Base-by-base conservation (phyloP, 1,140 invertebrate genomes). In the Temnothorax longispinosus region DNA sequence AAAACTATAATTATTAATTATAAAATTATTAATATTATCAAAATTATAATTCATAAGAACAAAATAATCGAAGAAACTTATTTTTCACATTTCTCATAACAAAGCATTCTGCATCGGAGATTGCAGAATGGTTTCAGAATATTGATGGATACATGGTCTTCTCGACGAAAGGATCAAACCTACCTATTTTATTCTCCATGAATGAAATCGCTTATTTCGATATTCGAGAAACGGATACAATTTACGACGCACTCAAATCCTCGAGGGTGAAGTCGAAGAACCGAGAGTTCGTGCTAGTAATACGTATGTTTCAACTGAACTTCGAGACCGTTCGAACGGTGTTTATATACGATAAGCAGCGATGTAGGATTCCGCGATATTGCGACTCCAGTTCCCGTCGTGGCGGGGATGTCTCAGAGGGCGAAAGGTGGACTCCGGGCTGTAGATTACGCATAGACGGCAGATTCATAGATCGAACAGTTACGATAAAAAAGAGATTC, bases 301-400 rank as follows among this genome's bases (percentile, higher is more conserved):
- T 74, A 38, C 50, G 78, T 60, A 11, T 7, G 41, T 50, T 50
- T 18, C 6, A 27, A 91, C 90, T 91, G 87, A 91, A 60, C 64
- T 52, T 80, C 21, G 62, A 65, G 11, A 27, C 65, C 32, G 11
- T 52, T 18, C 35, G 35, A 64, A 87, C 88, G 87, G 80, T 91
- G 89, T 90, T 91, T 91, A 91, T 91, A 91, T 32, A 15, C 54
- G 74, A 18, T 41, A 67, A 65, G 47, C 27, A 64, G 27, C 41
- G 67, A 87, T 72, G 54, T 60, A 50, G 44, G n/a, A 78, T 75
- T 74, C n/a, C 58, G 27, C 4, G 77, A 87, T 78, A 77, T 11
- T 21, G 80, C 78, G 56, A 56, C 62, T 80, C 56, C 52, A 52
- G 35, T 72, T 85, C 52, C 50, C 64, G 44, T 88, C 50, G 6